Base-by-base conservation (phyloP, 2,888 invertebrate species). In the Laothoe populi region DNA sequence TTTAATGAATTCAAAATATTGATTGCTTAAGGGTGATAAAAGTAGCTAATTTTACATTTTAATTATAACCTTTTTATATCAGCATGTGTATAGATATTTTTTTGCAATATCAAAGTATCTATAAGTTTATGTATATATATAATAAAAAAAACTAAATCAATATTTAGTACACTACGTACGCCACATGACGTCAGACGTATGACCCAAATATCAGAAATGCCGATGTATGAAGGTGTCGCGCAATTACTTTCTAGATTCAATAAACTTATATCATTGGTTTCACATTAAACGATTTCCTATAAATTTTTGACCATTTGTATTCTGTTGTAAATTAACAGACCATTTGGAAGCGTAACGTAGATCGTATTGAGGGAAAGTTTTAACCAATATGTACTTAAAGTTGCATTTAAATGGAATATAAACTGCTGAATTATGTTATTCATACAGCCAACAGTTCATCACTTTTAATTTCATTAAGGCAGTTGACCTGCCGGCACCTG, bases 341-440 rank as follows among this genome's bases (percentile, higher is more conserved):
- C 73, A 79, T 86, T 86, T 82, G 70, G 71, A 87, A 75, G 77
- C 85, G 73, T 70, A 70, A 62, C 75, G 73, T 68, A 57, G 70
- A 66, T 67, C 74, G 65, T 65, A 67, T 59, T n/a, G 31, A 77
- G 86, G 82, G 88, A 89, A 88, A 89, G 88, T 86, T 70, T 60
- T 57, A 53, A 60, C 38, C 64, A 59, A 62, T 31, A 63, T 63
- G 71, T 70, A 71, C 72, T 68, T 70, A 74, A 71, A 70, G 69
- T 75, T 72, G 70, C 69, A 70, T 69, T 70, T 66, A 73, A 71
- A 73, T 77, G 69, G 88, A 82, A 87, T 89, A 73, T 82, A 86
- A 88, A 89, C 77, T 78, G 79, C 74, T 23, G 62, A 75, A 86
- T 88, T 87, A 87, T 82, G 74, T 75, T 70, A 70, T 77, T 77